Conservation (phyloP, 1,140 invertebrate species). For the Papilio xuthus region DNA sequence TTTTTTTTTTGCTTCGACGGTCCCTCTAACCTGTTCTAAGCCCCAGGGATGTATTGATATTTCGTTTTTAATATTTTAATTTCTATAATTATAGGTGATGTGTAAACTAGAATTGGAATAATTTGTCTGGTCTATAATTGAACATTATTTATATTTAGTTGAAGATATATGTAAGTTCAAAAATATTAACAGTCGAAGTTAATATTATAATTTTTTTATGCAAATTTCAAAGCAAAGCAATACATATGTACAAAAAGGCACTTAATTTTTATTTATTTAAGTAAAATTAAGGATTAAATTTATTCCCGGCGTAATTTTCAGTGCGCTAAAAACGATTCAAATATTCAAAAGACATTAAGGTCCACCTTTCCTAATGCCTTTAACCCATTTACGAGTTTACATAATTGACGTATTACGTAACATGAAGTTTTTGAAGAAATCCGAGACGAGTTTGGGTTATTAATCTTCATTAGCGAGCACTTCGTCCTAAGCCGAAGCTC, state of each 20-base stretch:
- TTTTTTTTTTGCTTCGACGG: neutral
- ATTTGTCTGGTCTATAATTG: neutral
- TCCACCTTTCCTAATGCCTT: conserved; percentile 12
- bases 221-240: neutral
- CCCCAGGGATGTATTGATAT: conserved; percentile 29
- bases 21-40: neutral
- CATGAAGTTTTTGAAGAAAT: conserved; percentile 32
- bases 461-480: conserved; percentile 36
- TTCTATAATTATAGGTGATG: neutral
- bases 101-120: neutral
- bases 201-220: too few species aligned
- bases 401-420: conserved; percentile 34
- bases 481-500: conserved; percentile 31
- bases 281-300: neutral
- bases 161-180: too few species aligned
- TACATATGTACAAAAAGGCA: neutral
- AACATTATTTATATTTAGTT: neutral
- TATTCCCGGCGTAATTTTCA: neutral
- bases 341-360: conserved; percentile 25
- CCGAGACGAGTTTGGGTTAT: conserved; percentile 29
- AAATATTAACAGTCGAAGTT: too few species aligned
- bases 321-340: conserved; percentile 4
- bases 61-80: conserved; percentile 23
- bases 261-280: neutral
- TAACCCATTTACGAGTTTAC: conserved; percentile 26